Evolutionary conservation across 2,888 invertebrate species (phyloP), one percentile per base, ranked within the genome.

Genomic region (Caenorhabditis doughertyi): DNA sequence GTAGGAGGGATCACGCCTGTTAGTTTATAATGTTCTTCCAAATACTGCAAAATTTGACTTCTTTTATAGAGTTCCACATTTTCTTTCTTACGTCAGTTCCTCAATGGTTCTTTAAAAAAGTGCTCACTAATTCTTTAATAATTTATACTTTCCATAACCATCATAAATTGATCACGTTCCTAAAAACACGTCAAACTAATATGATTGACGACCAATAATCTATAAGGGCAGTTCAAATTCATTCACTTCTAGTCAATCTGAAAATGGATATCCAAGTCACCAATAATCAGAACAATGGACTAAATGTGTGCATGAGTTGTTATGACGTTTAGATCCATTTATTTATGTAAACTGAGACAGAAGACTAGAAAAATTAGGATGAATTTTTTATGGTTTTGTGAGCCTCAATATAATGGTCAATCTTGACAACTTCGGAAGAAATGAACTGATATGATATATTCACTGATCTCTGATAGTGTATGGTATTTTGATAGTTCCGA

Each of bases 251-350:
- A 27, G 16, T 42, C 55, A 47, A 56, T 55, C 18, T 70, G 18
- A 27, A 55, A 27, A 53, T 56, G 27, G 44, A 47, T 47, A 56
- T 42, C 27, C 23, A 47, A 42, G 27, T 32, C 35, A 51, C 72
- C 64, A 55, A 51, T 62, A 49, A 62, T 44, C 51, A 51, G 56
- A 60, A 72, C 60, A 27, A 60, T 55, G 39, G 29, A 73, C 64
- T 55, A 55, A 64, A n/a, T n/a, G n/a, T n/a, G n/a, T n/a, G n/a
- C 29, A 27, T 21, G 29, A 47, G 18, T 27, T 42, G 39, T 62
- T 44, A 44, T 64, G 39, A 53, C 53, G 51, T 67, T 8, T n/a
- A 18, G 64, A 47, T 21, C 23, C 27, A 44, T n/a, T 47, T 35
- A n/a, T 44, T 29, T 23, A 62, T 2, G 1, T 11, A 23, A 9